phyloP scores from a whole-genome alignment of 2,888 invertebrate species.

The Saturnia japonica region DNA sequence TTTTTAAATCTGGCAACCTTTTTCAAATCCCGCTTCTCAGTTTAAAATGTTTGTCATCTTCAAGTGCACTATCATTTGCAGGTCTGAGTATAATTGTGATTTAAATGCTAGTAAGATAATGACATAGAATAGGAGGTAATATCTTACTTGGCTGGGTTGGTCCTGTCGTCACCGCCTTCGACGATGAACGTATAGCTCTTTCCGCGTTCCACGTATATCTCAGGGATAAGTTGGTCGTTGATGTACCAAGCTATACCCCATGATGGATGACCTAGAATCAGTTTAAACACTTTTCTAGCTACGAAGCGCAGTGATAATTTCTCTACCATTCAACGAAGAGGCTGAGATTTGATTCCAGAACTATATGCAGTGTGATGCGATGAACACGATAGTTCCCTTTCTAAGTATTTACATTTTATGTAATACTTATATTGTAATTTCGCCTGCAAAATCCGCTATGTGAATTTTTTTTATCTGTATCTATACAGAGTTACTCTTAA shows the following conservation, averaged over 20 bases:
- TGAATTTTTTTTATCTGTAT: too few relatives aligned
- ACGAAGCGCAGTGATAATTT: too few relatives aligned
- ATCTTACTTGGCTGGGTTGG: slow-evolving; percentile 87
- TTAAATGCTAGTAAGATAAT: not conserved
- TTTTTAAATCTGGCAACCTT: too few relatives aligned
- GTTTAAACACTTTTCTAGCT: not conserved
- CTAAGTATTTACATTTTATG: too few relatives aligned
- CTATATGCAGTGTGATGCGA: not conserved
- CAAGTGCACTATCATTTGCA: too few relatives aligned
- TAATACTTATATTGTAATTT: too few relatives aligned
- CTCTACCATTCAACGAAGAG: too few relatives aligned
- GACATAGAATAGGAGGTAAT: not conserved
- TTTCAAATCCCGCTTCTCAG: too few relatives aligned
- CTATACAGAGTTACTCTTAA: too few relatives aligned
- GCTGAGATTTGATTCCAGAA: not conserved
- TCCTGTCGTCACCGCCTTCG: slow-evolving; percentile 91
- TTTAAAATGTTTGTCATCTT: too few relatives aligned
- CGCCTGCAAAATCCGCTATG: too few relatives aligned
- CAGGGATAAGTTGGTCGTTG: slow-evolving; percentile 94
- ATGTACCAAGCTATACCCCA: slow-evolving; percentile 98
- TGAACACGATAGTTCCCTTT: not conserved
- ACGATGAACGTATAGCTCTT: slow-evolving; percentile 92
- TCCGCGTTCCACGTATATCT: slow-evolving; percentile 93
- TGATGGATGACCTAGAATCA: slow-evolving; percentile 83
- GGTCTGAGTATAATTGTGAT: not conserved